Percentiles rank a stretch among this genome's conserved stretches.
Evolutionary conservation across 2,888 invertebrate species (phyloP).

Genomic region (Pollenia amentaria): DNA sequence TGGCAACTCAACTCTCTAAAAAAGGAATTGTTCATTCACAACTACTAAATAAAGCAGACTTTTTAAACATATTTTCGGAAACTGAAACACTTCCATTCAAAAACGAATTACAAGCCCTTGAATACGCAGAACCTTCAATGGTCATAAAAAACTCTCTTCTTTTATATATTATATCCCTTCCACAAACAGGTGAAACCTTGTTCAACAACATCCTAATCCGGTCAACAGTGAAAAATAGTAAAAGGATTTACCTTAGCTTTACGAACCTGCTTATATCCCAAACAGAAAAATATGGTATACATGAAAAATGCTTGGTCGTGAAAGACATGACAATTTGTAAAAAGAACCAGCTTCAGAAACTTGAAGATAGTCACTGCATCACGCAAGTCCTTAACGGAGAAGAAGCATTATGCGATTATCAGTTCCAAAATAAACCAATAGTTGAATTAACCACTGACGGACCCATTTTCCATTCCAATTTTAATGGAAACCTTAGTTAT

Average conservation of each 20-base stretch:
- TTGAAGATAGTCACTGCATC: constrained; percentile 11
- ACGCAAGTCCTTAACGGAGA: no score
- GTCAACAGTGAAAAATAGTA: constrained; percentile 65
- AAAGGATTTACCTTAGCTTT: constrained; percentile 54
- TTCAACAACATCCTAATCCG: constrained; percentile 62
- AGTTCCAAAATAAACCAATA: constrained; percentile 21
- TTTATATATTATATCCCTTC: constrained; percentile 63
- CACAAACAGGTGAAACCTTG: constrained; percentile 13
- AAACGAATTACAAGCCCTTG: constrained; percentile 70
- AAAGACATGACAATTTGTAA: no score
- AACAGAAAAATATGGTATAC: constrained; percentile 47
- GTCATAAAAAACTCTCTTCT: constrained; percentile 63
- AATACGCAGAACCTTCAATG: constrained; percentile 71
- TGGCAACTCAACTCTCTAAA: no score
- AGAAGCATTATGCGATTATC: constrained; percentile 17
- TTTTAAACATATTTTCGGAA: no score
- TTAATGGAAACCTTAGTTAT: constrained; percentile 1
- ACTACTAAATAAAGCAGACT: no score
- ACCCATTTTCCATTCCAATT: constrained; percentile 13
- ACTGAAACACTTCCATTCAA: constrained; percentile 29
- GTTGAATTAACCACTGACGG: constrained; percentile 18
- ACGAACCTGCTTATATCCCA: constrained; percentile 10
- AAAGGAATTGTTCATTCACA: no score
- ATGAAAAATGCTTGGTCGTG: constrained; percentile 1
- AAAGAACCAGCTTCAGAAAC: neutral